These are phyloP conservation scores for Dusona sp. DNA, from an alignment of 2,888 invertebrate genomes.

Conservation along the genomic window DNA sequence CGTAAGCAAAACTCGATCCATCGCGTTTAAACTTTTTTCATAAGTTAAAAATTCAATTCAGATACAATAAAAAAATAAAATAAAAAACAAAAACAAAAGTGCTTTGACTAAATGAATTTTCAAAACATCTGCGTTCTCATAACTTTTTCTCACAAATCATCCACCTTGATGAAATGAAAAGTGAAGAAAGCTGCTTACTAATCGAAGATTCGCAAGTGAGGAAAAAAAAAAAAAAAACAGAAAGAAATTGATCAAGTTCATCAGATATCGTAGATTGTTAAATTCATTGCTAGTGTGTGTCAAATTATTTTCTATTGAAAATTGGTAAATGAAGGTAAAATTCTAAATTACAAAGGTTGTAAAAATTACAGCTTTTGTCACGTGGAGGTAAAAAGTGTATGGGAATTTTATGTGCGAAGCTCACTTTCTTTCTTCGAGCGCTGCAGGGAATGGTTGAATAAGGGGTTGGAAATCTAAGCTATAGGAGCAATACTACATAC, in stretches of 20 bases:
- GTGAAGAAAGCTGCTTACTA: not conserved
- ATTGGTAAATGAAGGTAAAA: not conserved
- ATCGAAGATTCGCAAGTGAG: not conserved
- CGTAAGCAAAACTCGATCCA: not conserved
- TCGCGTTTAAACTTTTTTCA: not conserved
- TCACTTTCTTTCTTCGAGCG: constrained; percentile 4
- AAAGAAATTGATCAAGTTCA: not conserved
- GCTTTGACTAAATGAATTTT: not conserved
- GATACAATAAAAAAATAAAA: not conserved
- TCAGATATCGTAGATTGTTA: no score
- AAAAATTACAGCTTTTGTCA: not conserved
- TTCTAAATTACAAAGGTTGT: not conserved
- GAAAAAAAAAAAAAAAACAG: not conserved
- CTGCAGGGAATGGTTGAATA: constrained; percentile 49
- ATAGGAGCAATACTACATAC: no score
- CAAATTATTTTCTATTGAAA: not conserved
- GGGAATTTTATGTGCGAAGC: constrained; percentile 23
- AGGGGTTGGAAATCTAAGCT: constrained; percentile 50
- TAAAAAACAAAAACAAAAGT: no score
- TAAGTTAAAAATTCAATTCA: not conserved
- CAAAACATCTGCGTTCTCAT: not conserved
- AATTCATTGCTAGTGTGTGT: no score
- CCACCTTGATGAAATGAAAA: not conserved
- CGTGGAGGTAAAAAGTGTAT: constrained; percentile 26
- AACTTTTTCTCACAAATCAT: constrained; percentile 2